Evolutionary conservation across 2,113 vertebrate species (phyloP).

Genomic region (Ceuthmochares aereus): DNA sequence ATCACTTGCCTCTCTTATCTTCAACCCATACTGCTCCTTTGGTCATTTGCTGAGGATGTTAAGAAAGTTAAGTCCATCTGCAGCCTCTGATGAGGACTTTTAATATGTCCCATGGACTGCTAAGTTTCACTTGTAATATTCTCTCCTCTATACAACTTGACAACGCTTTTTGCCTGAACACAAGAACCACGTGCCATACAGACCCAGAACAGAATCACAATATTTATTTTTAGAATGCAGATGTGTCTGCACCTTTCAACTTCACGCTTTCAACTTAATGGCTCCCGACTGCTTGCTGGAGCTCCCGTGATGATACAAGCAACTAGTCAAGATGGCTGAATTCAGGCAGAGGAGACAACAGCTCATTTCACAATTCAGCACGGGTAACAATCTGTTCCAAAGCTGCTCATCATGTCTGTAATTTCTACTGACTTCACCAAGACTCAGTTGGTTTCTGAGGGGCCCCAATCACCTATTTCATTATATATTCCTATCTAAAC

Average conservation of each 20-base stretch:
- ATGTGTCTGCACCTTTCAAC: too few species aligned
- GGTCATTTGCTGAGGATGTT: not conserved
- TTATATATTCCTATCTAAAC: not conserved
- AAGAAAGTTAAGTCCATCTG: not conserved
- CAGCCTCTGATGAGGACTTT: not conserved
- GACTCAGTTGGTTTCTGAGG: not conserved
- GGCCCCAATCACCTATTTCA: not conserved
- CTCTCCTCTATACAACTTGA: not conserved
- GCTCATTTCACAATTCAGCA: not conserved
- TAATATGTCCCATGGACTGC: not conserved
- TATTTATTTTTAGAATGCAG: not conserved
- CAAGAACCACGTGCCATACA: accelerated
- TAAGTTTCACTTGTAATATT: not conserved
- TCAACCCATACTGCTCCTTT: not conserved
- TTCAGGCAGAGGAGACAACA: not conserved
- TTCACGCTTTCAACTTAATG: not conserved
- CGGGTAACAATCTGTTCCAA: not conserved
- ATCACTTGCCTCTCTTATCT: not conserved
- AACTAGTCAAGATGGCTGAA: not conserved
- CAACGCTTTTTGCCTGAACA: not conserved
- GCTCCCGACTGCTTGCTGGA: not conserved
- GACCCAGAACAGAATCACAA: not conserved
- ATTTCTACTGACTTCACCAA: not conserved
- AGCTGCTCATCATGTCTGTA: not conserved
- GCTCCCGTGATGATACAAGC: not conserved